Evolutionary conservation across 2,113 vertebrate genomes (phyloP).

Genomic region (Lonchura striata): DNA sequence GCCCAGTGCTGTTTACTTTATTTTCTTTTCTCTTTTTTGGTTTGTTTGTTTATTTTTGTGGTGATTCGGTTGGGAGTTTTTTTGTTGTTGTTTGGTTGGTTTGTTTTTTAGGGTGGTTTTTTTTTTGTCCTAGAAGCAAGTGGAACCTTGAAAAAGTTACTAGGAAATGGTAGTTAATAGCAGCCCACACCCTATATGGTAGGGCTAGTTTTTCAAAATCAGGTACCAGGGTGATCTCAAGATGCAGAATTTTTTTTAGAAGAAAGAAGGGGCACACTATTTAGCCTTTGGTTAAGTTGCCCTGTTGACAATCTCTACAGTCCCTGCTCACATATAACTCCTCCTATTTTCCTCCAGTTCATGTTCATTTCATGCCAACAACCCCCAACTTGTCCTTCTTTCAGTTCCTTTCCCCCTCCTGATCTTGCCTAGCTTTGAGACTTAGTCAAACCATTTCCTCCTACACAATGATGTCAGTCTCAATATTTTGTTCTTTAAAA

Average conservation of each 20-base stretch:
- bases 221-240: not conserved
- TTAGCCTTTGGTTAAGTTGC: not conserved
- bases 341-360: not conserved
- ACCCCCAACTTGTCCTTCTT: not conserved
- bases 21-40: not conserved
- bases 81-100: not conserved
- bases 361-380: not conserved
- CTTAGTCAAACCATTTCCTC: not conserved
- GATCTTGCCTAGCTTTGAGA: not conserved
- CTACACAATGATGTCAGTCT: not conserved
- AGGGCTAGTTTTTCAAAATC: not conserved
- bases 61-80: not conserved
- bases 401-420: not conserved
- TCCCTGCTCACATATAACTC: not conserved
- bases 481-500: not conserved
- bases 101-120: not conserved
- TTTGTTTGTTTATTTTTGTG: not conserved
- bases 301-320: not conserved
- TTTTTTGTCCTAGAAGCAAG: not conserved
- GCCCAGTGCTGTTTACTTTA: not conserved
- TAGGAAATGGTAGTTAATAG: not conserved
- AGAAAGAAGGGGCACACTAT: not conserved
- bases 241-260: fast-evolving
- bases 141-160: not conserved
- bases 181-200: not conserved